Conservation (phyloP, 1,140 invertebrate species). For the Dufourea novaeangliae region DNA sequence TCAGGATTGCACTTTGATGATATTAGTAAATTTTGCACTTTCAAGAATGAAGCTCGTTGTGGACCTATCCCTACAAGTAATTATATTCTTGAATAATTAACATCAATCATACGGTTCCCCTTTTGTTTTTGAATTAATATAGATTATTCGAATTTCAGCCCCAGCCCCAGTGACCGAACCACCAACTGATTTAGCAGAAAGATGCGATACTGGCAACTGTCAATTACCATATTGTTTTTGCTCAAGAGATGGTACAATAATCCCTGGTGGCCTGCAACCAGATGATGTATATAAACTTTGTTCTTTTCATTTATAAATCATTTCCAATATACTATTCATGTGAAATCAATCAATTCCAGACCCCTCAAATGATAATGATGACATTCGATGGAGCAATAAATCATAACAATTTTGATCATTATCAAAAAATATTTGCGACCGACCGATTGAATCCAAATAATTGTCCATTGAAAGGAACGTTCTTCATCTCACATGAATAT, state of each 20-base stretch:
- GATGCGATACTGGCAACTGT: conserved; percentile 90
- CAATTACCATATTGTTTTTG: conserved; percentile 95
- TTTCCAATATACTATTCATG: neutral
- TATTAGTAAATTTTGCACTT: conserved; percentile 94
- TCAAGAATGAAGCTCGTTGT: conserved; percentile 94
- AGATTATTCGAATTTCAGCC: conserved; percentile 81
- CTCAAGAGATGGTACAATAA: conserved; percentile 93
- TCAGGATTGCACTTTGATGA: conserved; percentile 95
- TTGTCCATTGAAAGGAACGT: conserved; percentile 94
- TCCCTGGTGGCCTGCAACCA: conserved; percentile 90
- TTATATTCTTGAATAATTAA: conserved; percentile 71
- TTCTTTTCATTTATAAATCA: neutral
- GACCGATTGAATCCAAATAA: conserved; percentile 93
- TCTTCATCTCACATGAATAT: conserved; percentile 97
- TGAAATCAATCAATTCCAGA: conserved; percentile 83
- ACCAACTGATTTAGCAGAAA: conserved; percentile 88
- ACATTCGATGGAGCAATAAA: conserved; percentile 97
- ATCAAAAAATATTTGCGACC: conserved; percentile 91
- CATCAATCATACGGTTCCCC: neutral
- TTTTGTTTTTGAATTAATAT: neutral
- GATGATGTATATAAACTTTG: conserved; percentile 85
- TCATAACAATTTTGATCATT: conserved; percentile 94
- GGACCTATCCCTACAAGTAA: conserved; percentile 93
- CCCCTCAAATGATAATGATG: conserved; percentile 95
- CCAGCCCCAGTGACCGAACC: conserved; percentile 90